Percentiles rank a stretch among this genome's conserved stretches.
Conservation (phyloP, 1,140 invertebrate species). For the Drepana arcuata region DNA sequence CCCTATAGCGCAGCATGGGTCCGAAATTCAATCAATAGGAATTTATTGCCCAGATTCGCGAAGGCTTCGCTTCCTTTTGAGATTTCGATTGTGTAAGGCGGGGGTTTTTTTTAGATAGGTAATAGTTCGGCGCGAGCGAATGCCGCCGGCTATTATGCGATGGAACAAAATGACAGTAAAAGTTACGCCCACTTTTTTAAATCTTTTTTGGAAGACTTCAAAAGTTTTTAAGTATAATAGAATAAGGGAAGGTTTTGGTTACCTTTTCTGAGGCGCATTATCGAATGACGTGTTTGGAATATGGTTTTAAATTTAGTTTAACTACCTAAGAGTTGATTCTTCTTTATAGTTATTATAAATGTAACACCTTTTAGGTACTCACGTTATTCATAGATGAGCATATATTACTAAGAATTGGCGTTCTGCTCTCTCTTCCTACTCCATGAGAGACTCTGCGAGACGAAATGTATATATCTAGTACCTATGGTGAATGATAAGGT, state of each 20-base stretch:
- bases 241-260: conserved; percentile 15
- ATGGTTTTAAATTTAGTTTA: too few relatives aligned
- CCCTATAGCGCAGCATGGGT: conserved; percentile 65
- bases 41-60: conserved; percentile 69
- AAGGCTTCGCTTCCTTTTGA: conserved; percentile 57
- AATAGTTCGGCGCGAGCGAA: conserved; percentile 51
- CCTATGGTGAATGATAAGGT: too few relatives aligned
- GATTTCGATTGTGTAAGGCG: conserved; percentile 47
- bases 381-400: too few relatives aligned
- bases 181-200: conserved; percentile 68
- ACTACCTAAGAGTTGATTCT: too few relatives aligned
- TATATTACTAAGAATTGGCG: too few relatives aligned
- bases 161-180: conserved; percentile 55
- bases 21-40: conserved; percentile 67
- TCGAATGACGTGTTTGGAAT: too few relatives aligned
- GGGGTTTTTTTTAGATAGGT: conserved; percentile 34
- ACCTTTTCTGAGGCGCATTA: conserved; percentile 4
- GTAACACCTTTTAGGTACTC: too few relatives aligned
- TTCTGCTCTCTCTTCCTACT: too few relatives aligned
- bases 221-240: conserved; percentile 57
- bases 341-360: too few relatives aligned
- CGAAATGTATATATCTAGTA: too few relatives aligned
- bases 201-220: conserved; percentile 47
- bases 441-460: too few relatives aligned
- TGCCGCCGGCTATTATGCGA: conserved; percentile 45